phyloP scores from a whole-genome alignment of 2,888 invertebrate genomes.

The Proisotoma minuta region DNA sequence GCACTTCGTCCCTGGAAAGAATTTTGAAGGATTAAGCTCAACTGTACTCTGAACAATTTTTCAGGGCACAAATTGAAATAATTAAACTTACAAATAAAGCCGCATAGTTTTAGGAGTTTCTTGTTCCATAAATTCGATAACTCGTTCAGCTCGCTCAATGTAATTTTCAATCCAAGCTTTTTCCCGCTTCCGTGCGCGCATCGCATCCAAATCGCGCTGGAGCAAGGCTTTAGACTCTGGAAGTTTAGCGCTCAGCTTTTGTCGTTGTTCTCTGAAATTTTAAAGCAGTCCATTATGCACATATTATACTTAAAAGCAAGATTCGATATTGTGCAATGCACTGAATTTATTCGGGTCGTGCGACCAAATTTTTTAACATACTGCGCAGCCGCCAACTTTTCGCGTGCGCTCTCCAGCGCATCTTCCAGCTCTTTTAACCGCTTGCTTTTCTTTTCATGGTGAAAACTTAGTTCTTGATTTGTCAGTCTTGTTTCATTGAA shows the following conservation, averaged over 20 bases:
- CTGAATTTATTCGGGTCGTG: background rate
- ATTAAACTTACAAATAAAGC: slow-evolving; percentile 25
- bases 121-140: slow-evolving; percentile 20
- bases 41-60: background rate
- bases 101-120: slow-evolving; percentile 23
- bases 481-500: background rate
- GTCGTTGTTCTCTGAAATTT: background rate
- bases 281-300: too few species aligned
- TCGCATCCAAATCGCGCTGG: background rate
- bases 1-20: background rate
- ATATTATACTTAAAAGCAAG: too few species aligned
- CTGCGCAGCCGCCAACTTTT: background rate
- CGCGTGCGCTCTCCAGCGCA: background rate
- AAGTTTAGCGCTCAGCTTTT: slow-evolving; percentile 6
- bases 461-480: background rate
- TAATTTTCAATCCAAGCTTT: slow-evolving; percentile 13
- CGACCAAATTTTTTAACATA: background rate
- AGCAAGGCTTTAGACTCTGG: slow-evolving; percentile 6
- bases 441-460: background rate
- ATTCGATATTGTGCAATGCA: background rate
- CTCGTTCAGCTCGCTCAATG: slow-evolving; percentile 10
- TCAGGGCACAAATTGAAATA: slow-evolving; percentile 2
- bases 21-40: background rate
- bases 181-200: background rate
- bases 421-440: too few species aligned